Base-by-base conservation (phyloP, 2,797 vertebrate genomes). In the Mastacembelus armatus region DNA sequence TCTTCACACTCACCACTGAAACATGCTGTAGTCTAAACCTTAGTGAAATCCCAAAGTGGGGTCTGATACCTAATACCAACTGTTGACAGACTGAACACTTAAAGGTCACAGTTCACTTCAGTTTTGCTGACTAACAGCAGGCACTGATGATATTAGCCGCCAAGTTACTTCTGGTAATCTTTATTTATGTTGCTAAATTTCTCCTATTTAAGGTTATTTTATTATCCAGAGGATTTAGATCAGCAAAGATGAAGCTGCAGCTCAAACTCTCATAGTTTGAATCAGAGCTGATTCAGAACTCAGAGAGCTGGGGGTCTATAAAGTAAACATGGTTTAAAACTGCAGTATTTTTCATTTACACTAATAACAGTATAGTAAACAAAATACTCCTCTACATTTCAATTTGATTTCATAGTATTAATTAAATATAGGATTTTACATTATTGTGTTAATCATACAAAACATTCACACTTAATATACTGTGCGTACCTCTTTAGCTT, bases 111-210 rank as follows among this genome's bases (percentile, higher is more conserved):
- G 33, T n/a, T 57, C 21, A 51, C n/a, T 10, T 44, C 50, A 33
- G 12, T 40, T 44, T 14, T 58, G 9, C 52, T 39, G 42, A 40
- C 16, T 64, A 32, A 48, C 48, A 50, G 6, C 43, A 56, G 49
- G 42, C 14, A 35, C 6, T 8, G 11, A 56, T 30, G n/a, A 66
- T 29, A 16, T 38, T 4, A 36, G 14, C 19, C n/a, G 29, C 54
- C 18, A 16, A 27, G 26, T 9, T 35, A 33, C 11, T 26, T 18
- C 30, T n/a, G 8, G 2, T 40, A 18, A 10, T 49, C 36, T 51
- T 52, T 38, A 15, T 59, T 52, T 1, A 26, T 55, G 12, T 14
- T 12, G n/a, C 10, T 75, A 6, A 67, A 57, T 5, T 12, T 66
- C 9, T 36, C 1, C 1, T 14, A 14, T 0, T 39, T 32, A 71